Conservation (phyloP, 2,888 invertebrate species). For the Calliopum simillimum region DNA sequence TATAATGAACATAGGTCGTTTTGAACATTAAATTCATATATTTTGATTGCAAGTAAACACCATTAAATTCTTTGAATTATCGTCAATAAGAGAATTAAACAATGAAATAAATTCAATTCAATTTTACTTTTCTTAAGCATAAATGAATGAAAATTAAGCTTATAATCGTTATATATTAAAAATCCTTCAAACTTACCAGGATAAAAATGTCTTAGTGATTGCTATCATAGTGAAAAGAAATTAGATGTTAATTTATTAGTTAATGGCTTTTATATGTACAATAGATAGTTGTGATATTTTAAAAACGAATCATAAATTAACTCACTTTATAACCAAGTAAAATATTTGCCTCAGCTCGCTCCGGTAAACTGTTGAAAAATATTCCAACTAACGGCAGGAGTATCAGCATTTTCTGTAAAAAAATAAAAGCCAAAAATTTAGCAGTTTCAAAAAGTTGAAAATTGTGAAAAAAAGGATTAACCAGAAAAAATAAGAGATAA, state of each 20-base stretch:
- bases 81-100: not conserved
- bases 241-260: slow-evolving; percentile 28
- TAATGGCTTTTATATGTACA: too few species aligned
- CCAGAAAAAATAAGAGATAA: not conserved
- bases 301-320: slow-evolving; percentile 11
- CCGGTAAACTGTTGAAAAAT: slow-evolving; percentile 63
- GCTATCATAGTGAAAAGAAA: slow-evolving; percentile 31
- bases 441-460: slow-evolving; percentile 21
- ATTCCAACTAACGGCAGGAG: slow-evolving; percentile 64
- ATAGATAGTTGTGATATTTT: too few species aligned
- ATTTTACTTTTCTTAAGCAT: not conserved
- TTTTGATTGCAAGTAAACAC: too few species aligned
- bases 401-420: slow-evolving; percentile 66
- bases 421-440: slow-evolving; percentile 34
- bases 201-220: slow-evolving; percentile 50
- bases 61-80: not conserved
- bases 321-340: slow-evolving; percentile 64
- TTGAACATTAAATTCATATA: too few species aligned
- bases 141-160: not conserved
- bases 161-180: not conserved
- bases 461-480: not conserved
- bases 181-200: slow-evolving; percentile 50
- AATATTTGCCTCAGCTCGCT: slow-evolving; percentile 62
- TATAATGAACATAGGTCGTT: too few species aligned
- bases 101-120: slow-evolving; percentile 30